Evolutionary conservation across 2,797 vertebrate species (phyloP).

Genomic region (Myotis daubentonii): DNA sequence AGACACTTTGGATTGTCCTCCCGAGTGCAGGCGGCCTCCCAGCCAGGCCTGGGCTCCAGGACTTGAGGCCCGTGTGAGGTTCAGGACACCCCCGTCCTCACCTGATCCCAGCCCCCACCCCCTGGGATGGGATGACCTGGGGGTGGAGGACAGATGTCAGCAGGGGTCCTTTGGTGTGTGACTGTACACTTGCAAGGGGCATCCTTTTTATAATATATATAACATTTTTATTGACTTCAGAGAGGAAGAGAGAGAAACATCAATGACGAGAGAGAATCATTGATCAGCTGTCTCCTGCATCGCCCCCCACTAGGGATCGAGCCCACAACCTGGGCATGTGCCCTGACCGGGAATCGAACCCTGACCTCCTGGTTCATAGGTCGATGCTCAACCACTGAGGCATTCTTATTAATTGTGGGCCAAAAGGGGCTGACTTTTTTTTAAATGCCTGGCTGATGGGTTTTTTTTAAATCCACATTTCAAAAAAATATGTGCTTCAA

Average conservation of each 20-base stretch:
- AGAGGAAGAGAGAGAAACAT: no score
- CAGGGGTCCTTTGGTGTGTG: not conserved
- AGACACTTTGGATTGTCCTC: not conserved
- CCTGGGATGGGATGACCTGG: not conserved
- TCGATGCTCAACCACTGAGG: no score
- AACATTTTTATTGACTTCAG: no score
- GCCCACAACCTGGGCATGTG: no score
- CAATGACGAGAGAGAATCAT: no score
- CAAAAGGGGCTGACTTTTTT: not conserved
- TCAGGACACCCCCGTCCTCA: accelerated
- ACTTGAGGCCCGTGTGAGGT: not conserved
- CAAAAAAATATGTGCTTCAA: not conserved
- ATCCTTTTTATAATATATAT: not conserved
- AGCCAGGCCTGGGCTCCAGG: not conserved
- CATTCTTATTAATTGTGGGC: not conserved
- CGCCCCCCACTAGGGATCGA: no score
- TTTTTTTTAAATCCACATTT: not conserved
- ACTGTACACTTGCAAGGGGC: accelerated
- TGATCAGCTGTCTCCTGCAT: no score
- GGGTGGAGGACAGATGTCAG: not conserved
- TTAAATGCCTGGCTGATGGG: no score
- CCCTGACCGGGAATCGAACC: no score
- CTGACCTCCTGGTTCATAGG: no score
- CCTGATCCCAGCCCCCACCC: not conserved
- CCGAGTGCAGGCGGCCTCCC: accelerated